Conservation (phyloP, 2,113 vertebrate species). For the Onychostoma macrolepis region DNA sequence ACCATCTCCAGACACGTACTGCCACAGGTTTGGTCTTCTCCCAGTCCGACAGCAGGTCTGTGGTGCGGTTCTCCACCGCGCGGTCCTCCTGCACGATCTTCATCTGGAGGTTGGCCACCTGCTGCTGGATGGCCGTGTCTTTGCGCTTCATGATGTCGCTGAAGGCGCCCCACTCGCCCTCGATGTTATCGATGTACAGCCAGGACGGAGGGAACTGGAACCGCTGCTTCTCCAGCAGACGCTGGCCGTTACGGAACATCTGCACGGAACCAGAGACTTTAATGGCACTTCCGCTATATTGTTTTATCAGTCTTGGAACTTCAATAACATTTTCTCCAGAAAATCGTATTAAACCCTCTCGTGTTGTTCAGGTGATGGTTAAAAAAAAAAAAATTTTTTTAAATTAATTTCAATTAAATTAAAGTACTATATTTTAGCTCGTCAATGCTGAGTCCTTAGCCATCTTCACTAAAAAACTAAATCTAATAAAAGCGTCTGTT, state of each 20-base stretch:
- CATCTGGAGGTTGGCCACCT: slow-evolving; percentile 97
- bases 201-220: slow-evolving; percentile 99
- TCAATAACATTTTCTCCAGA: background rate
- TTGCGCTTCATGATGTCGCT: slow-evolving; percentile 99
- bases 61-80: slow-evolving; percentile 94
- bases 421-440: no score
- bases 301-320: no score
- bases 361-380: no score
- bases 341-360: background rate
- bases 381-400: no score
- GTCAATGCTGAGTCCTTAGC: no score
- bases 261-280: slow-evolving; percentile 54
- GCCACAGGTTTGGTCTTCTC: slow-evolving; percentile 98
- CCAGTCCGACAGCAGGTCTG: slow-evolving; percentile 93
- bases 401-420: no score
- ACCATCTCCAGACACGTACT: slow-evolving; percentile 71
- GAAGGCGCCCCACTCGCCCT: slow-evolving; percentile 98
- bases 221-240: slow-evolving; percentile 94
- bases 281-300: no score
- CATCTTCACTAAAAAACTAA: no score
- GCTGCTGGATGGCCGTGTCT: slow-evolving; percentile 97
- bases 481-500: no score
- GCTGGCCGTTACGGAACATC: slow-evolving; percentile 97
- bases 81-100: slow-evolving; percentile 99
- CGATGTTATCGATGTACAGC: slow-evolving; percentile 99